These are phyloP conservation scores for Saccopteryx leptura DNA, from an alignment of 2,113 vertebrate species.

Conservation along the genomic window DNA sequence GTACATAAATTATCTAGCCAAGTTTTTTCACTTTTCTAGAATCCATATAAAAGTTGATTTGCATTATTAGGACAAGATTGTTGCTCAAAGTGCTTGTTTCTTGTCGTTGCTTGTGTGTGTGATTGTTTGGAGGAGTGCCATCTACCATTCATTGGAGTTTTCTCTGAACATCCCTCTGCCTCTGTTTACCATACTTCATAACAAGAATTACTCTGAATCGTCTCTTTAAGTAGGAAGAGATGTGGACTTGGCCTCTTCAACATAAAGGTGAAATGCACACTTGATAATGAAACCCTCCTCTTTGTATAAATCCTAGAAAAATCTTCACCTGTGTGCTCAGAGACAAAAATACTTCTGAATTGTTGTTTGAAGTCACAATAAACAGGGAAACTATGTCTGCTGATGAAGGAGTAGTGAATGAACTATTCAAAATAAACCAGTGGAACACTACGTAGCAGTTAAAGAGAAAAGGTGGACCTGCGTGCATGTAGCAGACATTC, in stretches of 20 bases:
- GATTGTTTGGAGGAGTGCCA: not conserved
- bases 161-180: not conserved
- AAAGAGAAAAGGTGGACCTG: not conserved
- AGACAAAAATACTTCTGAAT: slow-evolving; percentile 38
- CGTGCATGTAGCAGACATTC: not conserved
- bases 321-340: not conserved
- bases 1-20: not conserved
- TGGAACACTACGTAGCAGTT: not conserved
- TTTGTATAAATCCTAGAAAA: slow-evolving; percentile 17
- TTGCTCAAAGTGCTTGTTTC: not conserved
- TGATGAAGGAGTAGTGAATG: not conserved
- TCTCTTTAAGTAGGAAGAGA: not conserved
- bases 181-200: not conserved
- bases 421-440: not conserved
- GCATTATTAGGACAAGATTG: not conserved
- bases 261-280: not conserved
- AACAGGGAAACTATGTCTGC: not conserved
- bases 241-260: not conserved
- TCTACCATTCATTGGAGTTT: not conserved
- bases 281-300: not conserved
- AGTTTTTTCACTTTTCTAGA: not conserved
- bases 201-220: not conserved
- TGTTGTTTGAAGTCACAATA: slow-evolving; percentile 30
- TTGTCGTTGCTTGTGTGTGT: not conserved
- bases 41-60: not conserved